Evolutionary conservation across 1,140 invertebrate genomes (phyloP), one percentile per base, ranked within the genome.

Genomic region (Lucilia sericata): DNA sequence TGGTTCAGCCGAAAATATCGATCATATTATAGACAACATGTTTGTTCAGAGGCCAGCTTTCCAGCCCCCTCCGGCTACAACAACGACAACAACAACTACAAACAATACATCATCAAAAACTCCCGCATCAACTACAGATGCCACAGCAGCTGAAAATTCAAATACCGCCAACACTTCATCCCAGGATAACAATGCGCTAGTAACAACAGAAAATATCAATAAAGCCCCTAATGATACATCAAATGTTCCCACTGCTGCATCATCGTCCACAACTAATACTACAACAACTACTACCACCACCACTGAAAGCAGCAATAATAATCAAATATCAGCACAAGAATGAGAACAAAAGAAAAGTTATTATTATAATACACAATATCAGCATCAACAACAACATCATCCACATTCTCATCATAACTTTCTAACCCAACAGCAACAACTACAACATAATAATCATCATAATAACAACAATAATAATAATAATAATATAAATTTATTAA

Each of bases 11-110:
- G 93, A 93, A 80, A 93, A 93, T 84, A 93, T 94, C 70, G 93
- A 94, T 85, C 91, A 93, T 84, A 94, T 94, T 60, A 92, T 94
- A 2, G 93, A 94, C 83, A 94, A 94, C 83, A 94, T 94, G 93
- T 94, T 94, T 85, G 93, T 93, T 4, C 93, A 92, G 12, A 91
- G 92, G 86, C 92, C 92, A 36, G 90, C 92, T 36, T 88, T 89
- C 81, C 90, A 90, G 84, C 86, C 90, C 34, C 82, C 86, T 8
- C 84, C 76, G 34, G 55, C 36, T 51, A 76, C 80, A 34, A 17
- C 84, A 60, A n/a, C 60, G 60, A 65, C 60, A 70, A 70, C 60
- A 70, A 21, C 17, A 70, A 12, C 65, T 10, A 21, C n/a, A 21
- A 12, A 5, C 12, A 70, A 70, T 60, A 14, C 65, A 70, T 9